Conservation (phyloP, 2,113 vertebrate species). For the Smithornis capensis region DNA sequence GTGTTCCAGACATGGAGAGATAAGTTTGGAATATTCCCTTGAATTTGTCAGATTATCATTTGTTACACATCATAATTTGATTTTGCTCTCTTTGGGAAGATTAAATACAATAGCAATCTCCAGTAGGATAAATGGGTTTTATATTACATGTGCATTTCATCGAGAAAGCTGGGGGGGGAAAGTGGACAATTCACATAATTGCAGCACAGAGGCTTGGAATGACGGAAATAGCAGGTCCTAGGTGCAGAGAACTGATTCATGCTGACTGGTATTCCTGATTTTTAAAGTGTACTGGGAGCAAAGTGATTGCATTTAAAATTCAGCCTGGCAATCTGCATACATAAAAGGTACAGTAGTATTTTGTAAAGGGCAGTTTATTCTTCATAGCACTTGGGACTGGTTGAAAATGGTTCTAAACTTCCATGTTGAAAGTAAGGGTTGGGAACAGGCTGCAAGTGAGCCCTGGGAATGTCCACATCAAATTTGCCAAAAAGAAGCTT, state of each 20-base stretch:
- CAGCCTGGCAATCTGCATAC: slow-evolving; percentile 51
- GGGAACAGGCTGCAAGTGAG: background rate
- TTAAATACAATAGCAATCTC: slow-evolving; percentile 5
- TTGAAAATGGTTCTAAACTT: background rate
- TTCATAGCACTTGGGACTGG: background rate
- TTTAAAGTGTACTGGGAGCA: background rate
- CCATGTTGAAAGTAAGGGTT: background rate
- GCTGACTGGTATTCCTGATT: background rate
- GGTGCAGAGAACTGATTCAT: background rate
- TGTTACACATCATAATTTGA: background rate
- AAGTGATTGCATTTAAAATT: slow-evolving; percentile 61
- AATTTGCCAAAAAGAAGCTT: background rate
- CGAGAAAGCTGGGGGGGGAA: background rate
- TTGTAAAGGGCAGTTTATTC: slow-evolving; percentile 28
- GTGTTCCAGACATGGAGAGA: fast-evolving
- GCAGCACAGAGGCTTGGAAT: background rate
- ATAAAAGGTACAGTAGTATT: background rate
- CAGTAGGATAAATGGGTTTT: background rate
- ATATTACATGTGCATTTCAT: background rate
- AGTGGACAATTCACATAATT: background rate
- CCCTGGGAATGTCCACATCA: background rate
- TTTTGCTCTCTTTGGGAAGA: slow-evolving; percentile 35
- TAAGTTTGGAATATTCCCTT: background rate
- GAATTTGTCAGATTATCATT: slow-evolving; percentile 20
- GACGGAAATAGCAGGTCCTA: background rate